These are phyloP conservation scores for Etheostoma perlongum DNA, from an alignment of 2,797 vertebrate species.

Conservation along the genomic window DNA sequence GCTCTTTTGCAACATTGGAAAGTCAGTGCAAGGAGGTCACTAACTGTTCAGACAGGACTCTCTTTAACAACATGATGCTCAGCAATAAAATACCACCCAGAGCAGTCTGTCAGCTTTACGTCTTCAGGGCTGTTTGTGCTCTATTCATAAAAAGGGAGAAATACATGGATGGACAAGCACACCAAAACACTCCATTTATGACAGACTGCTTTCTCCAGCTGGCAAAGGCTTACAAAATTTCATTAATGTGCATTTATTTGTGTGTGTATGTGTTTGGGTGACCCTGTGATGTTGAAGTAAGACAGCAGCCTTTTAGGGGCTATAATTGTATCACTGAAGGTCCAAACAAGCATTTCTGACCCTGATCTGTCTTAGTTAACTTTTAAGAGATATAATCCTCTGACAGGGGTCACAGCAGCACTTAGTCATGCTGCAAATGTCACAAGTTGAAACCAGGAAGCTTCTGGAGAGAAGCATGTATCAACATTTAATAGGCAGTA, in stretches of 20 bases:
- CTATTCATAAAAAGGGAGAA: slow-evolving; percentile 56
- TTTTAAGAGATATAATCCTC: slow-evolving; percentile 61
- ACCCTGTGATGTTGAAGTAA: slow-evolving; percentile 11
- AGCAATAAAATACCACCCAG: slow-evolving; percentile 70
- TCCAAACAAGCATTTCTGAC: slow-evolving; percentile 53
- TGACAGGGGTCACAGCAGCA: slow-evolving; percentile 68
- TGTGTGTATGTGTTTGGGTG: not conserved
- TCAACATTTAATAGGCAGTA: slow-evolving; percentile 68
- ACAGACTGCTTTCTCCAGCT: slow-evolving; percentile 42
- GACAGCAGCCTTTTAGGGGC: slow-evolving; percentile 31
- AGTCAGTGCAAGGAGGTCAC: slow-evolving; percentile 48
- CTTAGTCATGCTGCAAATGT: slow-evolving; percentile 75
- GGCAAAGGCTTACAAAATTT: slow-evolving; percentile 18
- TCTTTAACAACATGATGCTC: slow-evolving; percentile 61
- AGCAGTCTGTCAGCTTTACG: slow-evolving; percentile 33
- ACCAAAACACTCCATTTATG: slow-evolving; percentile 37
- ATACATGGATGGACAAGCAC: slow-evolving; percentile 49
- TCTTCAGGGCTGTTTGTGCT: slow-evolving; percentile 45
- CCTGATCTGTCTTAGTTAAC: slow-evolving; percentile 79
- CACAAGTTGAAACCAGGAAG: slow-evolving; percentile 68
- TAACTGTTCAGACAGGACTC: slow-evolving; percentile 61
- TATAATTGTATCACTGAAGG: slow-evolving; percentile 61
- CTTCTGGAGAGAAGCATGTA: slow-evolving; percentile 56
- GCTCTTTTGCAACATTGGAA: slow-evolving; percentile 34
- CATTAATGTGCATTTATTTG: slow-evolving; percentile 12